These are phyloP conservation scores for Leuciscus idus DNA, from an alignment of 2,113 vertebrate genomes.

Conservation along the genomic window DNA sequence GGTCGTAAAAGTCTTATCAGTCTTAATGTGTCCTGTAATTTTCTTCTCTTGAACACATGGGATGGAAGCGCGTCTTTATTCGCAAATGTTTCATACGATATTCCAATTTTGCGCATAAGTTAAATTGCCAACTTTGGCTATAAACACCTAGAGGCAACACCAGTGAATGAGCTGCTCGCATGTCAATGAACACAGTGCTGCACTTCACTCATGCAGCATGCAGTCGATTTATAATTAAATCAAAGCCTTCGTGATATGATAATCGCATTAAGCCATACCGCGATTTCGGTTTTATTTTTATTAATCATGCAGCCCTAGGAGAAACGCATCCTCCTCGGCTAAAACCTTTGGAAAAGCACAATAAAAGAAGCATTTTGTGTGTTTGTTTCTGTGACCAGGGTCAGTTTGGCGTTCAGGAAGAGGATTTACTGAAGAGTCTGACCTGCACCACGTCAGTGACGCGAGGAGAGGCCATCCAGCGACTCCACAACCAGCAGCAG, in stretches of 20 bases:
- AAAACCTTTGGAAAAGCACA: neutral
- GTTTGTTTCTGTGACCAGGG: slow-evolving; percentile 60
- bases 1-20: too few relatives aligned
- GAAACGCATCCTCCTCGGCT: neutral
- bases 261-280: neutral
- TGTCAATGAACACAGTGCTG: too few relatives aligned
- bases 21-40: too few relatives aligned
- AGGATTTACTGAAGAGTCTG: slow-evolving; percentile 76
- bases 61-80: too few relatives aligned
- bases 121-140: too few relatives aligned
- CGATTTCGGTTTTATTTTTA: neutral
- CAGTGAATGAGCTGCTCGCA: too few relatives aligned
- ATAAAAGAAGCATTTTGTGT: neutral
- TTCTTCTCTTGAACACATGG: too few relatives aligned
- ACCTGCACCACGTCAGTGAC: slow-evolving; percentile 72
- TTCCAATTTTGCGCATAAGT: too few relatives aligned
- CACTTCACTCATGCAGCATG: too few relatives aligned
- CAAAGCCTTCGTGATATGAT: neutral
- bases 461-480: slow-evolving; percentile 75
- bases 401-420: slow-evolving; percentile 79
- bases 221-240: neutral
- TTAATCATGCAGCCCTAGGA: neutral
- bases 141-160: too few relatives aligned
- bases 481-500: slow-evolving; percentile 79
- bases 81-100: too few relatives aligned